Evolutionary conservation across 2,888 invertebrate genomes (phyloP).

Genomic region (Lasioglossum zephyrum): DNA sequence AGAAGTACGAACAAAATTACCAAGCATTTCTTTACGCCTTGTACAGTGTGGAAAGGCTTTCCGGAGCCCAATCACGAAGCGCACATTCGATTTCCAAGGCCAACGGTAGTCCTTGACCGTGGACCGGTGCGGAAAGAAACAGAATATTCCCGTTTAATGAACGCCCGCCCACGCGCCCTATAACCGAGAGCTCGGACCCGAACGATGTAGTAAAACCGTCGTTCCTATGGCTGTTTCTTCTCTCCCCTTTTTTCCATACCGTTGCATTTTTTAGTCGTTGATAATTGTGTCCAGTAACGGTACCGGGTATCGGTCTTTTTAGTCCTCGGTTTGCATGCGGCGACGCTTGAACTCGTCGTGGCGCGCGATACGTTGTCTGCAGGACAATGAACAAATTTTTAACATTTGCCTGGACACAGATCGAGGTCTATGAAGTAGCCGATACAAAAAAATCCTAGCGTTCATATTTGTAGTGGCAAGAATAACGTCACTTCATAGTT

Average conservation of each 20-base stretch:
- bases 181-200: not conserved
- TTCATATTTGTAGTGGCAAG: too few species aligned
- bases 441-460: too few species aligned
- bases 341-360: not conserved
- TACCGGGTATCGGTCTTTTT: conserved; percentile 66
- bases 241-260: not conserved
- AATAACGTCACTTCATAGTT: too few species aligned
- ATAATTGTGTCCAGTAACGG: conserved; percentile 74
- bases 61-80: not conserved
- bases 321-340: conserved; percentile 54
- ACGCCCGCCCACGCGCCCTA: not conserved
- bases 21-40: too few species aligned
- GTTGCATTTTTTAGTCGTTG: conserved; percentile 63
- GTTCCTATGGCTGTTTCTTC: not conserved
- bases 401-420: too few species aligned
- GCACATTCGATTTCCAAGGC: not conserved
- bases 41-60: too few species aligned
- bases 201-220: not conserved
- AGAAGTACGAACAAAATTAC: too few species aligned
- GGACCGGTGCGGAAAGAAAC: not conserved
- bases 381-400: not conserved
- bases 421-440: too few species aligned
- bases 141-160: not conserved
- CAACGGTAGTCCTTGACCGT: conserved; percentile 3
- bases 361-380: not conserved